Evolutionary conservation across 2,888 invertebrate species (phyloP).

Genomic region (Meloe dianella): DNA sequence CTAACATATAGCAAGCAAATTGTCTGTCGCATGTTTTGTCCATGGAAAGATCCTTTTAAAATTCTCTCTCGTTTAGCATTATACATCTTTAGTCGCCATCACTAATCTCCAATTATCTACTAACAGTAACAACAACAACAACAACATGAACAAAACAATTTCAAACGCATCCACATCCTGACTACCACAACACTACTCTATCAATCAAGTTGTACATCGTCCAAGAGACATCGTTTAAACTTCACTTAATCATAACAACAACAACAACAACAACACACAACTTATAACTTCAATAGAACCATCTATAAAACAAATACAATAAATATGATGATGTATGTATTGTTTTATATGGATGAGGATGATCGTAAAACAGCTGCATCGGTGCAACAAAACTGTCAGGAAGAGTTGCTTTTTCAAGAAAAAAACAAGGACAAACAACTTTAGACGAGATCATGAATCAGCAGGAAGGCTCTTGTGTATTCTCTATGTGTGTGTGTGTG

Average conservation of each 20-base stretch:
- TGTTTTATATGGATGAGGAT: background rate
- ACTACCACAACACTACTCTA: constrained; percentile 3
- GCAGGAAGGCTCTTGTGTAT: constrained; percentile 27
- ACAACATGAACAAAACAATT: background rate
- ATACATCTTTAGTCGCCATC: background rate
- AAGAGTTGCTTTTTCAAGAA: background rate
- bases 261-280: background rate
- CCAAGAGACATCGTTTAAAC: background rate
- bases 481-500: background rate
- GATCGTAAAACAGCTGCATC: background rate
- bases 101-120: background rate
- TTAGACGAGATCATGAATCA: constrained; percentile 36
- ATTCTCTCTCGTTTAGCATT: background rate
- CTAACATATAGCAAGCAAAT: background rate
- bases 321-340: no score
- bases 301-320: no score
- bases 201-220: background rate
- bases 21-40: background rate
- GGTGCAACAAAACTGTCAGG: background rate
- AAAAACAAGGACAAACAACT: background rate
- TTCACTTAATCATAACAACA: background rate
- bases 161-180: background rate
- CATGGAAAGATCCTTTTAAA: background rate
- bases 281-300: no score
- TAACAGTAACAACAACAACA: background rate